These are phyloP conservation scores for Tridacna gigas DNA, from an alignment of 2,888 invertebrate species.

Conservation along the genomic window DNA sequence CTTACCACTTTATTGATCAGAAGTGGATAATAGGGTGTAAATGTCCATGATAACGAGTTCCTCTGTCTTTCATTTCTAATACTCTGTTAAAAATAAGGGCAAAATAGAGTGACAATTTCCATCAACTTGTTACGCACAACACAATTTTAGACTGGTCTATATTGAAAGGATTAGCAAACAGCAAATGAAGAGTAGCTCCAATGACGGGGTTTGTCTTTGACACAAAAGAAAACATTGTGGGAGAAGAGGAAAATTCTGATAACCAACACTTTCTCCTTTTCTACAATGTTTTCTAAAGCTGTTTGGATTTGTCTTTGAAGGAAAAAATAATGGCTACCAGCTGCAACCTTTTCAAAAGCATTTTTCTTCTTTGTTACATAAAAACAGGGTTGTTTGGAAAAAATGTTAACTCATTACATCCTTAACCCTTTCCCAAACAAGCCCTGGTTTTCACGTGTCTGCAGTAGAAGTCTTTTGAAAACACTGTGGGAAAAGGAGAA, in stretches of 20 bases:
- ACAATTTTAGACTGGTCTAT: too few relatives aligned
- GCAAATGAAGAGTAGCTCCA: too few relatives aligned
- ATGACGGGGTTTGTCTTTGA: too few relatives aligned
- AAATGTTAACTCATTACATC: too few relatives aligned
- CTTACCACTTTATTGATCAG: conserved; percentile 36
- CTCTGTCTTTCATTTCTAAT: conserved; percentile 37
- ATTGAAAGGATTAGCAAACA: too few relatives aligned
- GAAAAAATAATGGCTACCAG: background rate
- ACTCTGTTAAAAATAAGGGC: conserved; percentile 28
- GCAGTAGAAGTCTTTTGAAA: too few relatives aligned
- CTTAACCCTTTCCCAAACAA: too few relatives aligned
- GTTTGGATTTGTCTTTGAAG: background rate
- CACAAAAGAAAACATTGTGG: conserved; percentile 1
- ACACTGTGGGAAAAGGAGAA: background rate
- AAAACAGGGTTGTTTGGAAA: too few relatives aligned
- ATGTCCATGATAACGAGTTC: conserved; percentile 39
- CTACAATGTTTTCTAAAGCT: conserved; percentile 7
- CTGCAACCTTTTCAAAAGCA: too few relatives aligned
- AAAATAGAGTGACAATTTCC: background rate
- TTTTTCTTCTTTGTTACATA: too few relatives aligned
- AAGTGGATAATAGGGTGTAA: conserved; percentile 42
- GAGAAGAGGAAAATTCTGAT: background rate
- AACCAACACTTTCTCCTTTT: background rate
- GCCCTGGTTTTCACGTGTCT: too few relatives aligned
- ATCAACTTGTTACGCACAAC: too few relatives aligned